These are phyloP conservation scores for Orestias chungarensis DNA, from an alignment of 2,797 vertebrate species.

Conservation along the genomic window DNA sequence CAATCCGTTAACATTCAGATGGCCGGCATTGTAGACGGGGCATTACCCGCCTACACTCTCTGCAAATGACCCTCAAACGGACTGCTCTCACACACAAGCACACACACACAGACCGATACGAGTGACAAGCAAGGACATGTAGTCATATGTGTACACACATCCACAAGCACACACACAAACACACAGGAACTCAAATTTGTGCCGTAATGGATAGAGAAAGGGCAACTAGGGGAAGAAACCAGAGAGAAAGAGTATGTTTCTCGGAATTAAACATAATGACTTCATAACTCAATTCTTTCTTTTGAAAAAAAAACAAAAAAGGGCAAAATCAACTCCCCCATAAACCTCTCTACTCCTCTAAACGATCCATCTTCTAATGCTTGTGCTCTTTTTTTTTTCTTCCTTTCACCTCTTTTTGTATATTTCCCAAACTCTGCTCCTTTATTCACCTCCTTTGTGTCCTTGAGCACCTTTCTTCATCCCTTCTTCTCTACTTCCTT, in stretches of 20 bases:
- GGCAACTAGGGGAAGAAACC: constrained; percentile 40
- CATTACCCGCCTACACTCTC: constrained; percentile 72
- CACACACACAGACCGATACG: constrained; percentile 23
- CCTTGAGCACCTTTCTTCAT: constrained; percentile 36
- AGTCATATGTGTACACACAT: constrained; percentile 24
- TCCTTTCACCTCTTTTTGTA: constrained; percentile 13
- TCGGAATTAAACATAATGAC: constrained; percentile 59
- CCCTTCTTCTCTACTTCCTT: constrained; percentile 39
- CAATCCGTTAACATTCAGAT: constrained; percentile 81
- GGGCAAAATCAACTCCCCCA: constrained; percentile 34
- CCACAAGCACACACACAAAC: constrained; percentile 19
- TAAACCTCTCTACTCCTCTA: constrained; percentile 39
- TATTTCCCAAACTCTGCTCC: constrained; percentile 38
- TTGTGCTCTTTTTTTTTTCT: constrained; percentile 36
- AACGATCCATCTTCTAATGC: constrained; percentile 52
- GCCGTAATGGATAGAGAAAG: constrained; percentile 55
- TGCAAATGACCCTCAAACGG: constrained; percentile 66
- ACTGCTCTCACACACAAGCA: constrained; percentile 28
- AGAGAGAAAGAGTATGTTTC: constrained; percentile 41
- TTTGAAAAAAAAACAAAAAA: constrained; percentile 28
- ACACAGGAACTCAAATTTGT: constrained; percentile 35
- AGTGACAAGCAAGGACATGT: constrained; percentile 37
- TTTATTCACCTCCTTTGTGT: constrained; percentile 45
- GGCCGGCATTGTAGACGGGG: constrained; percentile 66
- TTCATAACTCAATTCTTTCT: constrained; percentile 32